Percentiles rank a stretch among this genome's conserved stretches.
phyloP scores from a whole-genome alignment of 1,140 invertebrate species.

The Patella vulgata region DNA sequence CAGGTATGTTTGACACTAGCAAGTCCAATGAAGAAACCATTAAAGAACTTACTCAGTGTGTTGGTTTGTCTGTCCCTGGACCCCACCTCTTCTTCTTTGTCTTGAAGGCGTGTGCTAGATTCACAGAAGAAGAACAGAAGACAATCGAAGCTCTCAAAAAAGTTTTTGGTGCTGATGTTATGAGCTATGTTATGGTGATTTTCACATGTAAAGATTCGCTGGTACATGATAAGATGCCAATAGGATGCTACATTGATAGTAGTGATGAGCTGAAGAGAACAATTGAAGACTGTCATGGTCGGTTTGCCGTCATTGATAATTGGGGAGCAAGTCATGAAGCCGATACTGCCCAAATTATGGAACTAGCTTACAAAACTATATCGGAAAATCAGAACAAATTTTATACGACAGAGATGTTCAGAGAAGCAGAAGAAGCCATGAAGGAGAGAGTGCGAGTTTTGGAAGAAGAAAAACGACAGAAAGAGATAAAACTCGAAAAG shows the following conservation, averaged over 20 bases:
- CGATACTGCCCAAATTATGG: too few species aligned
- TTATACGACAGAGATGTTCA: too few species aligned
- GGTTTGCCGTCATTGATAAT: slow-evolving; percentile 15
- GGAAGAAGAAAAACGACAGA: too few species aligned
- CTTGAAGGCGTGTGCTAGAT: slow-evolving; percentile 5
- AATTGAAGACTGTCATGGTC: slow-evolving; percentile 2
- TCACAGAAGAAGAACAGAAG: slow-evolving; percentile 15
- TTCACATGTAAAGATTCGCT: slow-evolving; percentile 8
- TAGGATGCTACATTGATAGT: background rate
- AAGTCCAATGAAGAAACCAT: background rate
- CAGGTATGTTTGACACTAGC: slow-evolving; percentile 11
- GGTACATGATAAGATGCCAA: background rate
- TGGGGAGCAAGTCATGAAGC: background rate
- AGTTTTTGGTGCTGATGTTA: slow-evolving; percentile 6
- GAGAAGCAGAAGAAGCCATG: too few species aligned
- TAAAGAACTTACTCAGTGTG: background rate
- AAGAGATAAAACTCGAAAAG: too few species aligned
- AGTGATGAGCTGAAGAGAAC: slow-evolving; percentile 1
- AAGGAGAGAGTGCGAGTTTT: too few species aligned
- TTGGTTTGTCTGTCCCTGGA: slow-evolving; percentile 7
- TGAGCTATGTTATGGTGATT: slow-evolving; percentile 8
- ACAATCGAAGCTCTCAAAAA: slow-evolving; percentile 3
- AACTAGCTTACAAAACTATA: too few species aligned
- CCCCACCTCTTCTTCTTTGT: slow-evolving; percentile 14
- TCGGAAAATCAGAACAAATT: too few species aligned